phyloP scores from a whole-genome alignment of 2,797 vertebrate genomes.

The Tenualosa thibaudeaui region DNA sequence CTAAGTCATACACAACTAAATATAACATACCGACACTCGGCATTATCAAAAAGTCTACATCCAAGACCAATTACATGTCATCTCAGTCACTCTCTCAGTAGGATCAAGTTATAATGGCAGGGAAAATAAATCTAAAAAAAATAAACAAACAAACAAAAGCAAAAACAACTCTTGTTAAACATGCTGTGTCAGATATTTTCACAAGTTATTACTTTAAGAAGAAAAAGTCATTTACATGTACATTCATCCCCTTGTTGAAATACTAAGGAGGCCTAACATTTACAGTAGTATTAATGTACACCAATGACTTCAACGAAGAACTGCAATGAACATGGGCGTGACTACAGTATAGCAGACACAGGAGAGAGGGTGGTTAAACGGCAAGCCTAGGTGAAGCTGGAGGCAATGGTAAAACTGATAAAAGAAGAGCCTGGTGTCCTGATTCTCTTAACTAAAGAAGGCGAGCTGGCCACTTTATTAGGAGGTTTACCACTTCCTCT shows the following conservation, averaged over 20 bases:
- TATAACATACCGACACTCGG: neutral
- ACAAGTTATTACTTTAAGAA: neutral
- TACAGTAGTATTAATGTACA: conserved; percentile 6
- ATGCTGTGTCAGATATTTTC: conserved; percentile 1
- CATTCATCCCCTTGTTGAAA: neutral
- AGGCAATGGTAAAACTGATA: no score
- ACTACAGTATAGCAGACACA: no score
- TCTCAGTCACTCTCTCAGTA: neutral
- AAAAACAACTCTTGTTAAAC: conserved; percentile 2
- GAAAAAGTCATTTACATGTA: conserved; percentile 12
- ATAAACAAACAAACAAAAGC: neutral
- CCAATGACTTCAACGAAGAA: conserved; percentile 41
- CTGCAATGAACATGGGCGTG: neutral
- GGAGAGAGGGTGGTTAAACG: no score
- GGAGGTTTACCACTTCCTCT: no score
- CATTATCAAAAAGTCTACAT: neutral
- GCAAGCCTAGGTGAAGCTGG: no score
- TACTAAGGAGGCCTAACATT: neutral
- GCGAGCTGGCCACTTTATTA: no score
- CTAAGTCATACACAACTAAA: neutral
- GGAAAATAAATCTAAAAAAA: neutral
- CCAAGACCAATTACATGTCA: neutral
- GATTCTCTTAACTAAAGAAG: no score
- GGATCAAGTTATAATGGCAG: neutral
- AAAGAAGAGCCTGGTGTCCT: no score